Percentiles rank a stretch among this genome's conserved stretches.
These are phyloP conservation scores for Odocoileus hemionus DNA, from an alignment of 2,113 vertebrate species.

Conservation along the genomic window DNA sequence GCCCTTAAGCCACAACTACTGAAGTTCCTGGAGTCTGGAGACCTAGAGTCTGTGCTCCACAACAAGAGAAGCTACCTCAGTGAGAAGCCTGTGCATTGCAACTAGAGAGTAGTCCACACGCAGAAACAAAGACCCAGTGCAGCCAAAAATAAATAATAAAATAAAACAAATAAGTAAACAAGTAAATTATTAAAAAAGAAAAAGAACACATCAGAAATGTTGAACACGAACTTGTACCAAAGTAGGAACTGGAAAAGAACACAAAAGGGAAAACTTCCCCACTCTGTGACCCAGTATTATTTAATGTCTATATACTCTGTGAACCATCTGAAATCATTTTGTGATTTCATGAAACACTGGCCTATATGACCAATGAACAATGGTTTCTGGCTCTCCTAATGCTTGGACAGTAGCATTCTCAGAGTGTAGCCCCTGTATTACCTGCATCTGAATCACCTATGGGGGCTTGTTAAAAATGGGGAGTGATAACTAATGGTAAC, in stretches of 20 bases:
- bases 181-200: background rate
- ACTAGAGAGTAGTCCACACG: background rate
- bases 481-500: background rate
- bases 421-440: background rate
- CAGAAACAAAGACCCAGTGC: background rate
- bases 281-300: background rate
- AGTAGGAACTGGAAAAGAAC: background rate
- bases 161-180: background rate
- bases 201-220: background rate
- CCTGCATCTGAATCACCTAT: background rate
- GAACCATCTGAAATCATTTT: background rate
- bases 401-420: background rate
- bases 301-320: background rate
- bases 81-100: background rate
- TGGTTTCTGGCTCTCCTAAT: background rate
- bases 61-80: background rate
- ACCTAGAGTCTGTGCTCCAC: background rate
- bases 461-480: background rate
- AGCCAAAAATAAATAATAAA: background rate
- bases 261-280: background rate
- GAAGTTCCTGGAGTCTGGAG: background rate
- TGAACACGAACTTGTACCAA: background rate
- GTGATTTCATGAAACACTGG: background rate
- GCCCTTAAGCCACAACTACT: background rate
- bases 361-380: background rate